phyloP scores from a whole-genome alignment of 2,888 invertebrate species.

The Agrypnus murinus region DNA sequence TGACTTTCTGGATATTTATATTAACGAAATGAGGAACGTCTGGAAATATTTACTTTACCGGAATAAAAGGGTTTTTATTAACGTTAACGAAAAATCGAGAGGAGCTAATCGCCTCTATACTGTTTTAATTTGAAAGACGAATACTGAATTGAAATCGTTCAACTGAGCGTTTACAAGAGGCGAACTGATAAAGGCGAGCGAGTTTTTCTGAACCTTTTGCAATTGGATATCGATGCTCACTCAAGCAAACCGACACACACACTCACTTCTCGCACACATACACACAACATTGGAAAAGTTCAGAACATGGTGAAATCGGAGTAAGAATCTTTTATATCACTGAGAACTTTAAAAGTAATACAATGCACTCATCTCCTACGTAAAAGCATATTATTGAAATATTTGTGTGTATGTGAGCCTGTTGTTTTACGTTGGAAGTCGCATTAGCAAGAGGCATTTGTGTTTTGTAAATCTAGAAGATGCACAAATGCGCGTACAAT shows the following conservation, averaged over 20 bases:
- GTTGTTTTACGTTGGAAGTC: not conserved
- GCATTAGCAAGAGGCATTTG: not conserved
- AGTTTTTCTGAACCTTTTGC: slow-evolving; percentile 27
- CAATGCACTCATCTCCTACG: not conserved
- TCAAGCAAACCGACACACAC: slow-evolving; percentile 32
- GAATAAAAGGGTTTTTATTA: not conserved
- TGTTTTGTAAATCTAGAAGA: not conserved
- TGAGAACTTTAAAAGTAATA: slow-evolving; percentile 14
- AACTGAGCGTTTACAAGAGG: slow-evolving; percentile 19
- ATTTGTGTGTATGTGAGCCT: not conserved
- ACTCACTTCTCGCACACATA: no score
- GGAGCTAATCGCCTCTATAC: slow-evolving; percentile 20
- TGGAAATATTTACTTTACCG: not conserved
- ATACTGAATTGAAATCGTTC: slow-evolving; percentile 24
- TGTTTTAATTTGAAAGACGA: slow-evolving; percentile 28
- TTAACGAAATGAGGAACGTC: not conserved
- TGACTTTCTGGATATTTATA: not conserved
- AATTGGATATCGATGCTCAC: slow-evolving; percentile 32
- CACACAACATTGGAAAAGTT: slow-evolving; percentile 26
- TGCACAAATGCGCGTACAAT: not conserved
- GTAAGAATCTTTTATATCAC: slow-evolving; percentile 13
- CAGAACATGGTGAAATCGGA: slow-evolving; percentile 22
- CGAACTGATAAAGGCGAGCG: slow-evolving; percentile 23
- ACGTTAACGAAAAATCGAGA: slow-evolving; percentile 4
- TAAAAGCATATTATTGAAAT: not conserved